Conservation (phyloP, 2,113 vertebrate genomes). For the Gopherus flavomarginatus region DNA sequence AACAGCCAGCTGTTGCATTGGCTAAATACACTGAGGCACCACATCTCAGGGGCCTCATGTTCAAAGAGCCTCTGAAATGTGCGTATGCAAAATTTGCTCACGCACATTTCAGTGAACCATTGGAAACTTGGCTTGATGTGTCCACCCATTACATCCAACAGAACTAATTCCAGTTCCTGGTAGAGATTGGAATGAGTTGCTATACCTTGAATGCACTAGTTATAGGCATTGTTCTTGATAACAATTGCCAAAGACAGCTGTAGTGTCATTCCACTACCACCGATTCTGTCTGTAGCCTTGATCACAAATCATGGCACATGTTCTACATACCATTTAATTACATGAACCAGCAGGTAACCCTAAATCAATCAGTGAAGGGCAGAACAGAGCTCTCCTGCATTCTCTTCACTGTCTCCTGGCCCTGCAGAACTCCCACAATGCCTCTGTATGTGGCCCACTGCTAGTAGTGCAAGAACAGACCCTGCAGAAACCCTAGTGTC, state of each 20-base stretch:
- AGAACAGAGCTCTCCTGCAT: not conserved
- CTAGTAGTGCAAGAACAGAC: not conserved
- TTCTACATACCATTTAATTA: not conserved
- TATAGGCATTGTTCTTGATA: not conserved
- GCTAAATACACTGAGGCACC: accelerated
- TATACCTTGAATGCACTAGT: not conserved
- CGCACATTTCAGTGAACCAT: not conserved
- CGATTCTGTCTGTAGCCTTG: not conserved
- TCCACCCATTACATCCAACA: not conserved
- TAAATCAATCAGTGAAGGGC: not conserved
- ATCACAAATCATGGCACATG: not conserved
- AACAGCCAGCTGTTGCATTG: constrained; percentile 11
- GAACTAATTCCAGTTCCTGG: not conserved
- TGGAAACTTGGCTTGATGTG: not conserved
- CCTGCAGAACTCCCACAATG: not conserved
- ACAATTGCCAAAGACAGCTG: not conserved
- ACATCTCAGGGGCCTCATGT: accelerated
- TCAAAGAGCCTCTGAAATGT: not conserved
- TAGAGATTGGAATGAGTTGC: not conserved
- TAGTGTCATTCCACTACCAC: not conserved
- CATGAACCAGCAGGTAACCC: not conserved
- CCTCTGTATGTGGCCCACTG: not conserved
- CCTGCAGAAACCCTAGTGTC: not conserved
- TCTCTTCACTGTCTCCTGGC: not conserved
- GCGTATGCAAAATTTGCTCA: accelerated